Base-by-base conservation (phyloP, 2,888 invertebrate species). In the Volucella bombylans region DNA sequence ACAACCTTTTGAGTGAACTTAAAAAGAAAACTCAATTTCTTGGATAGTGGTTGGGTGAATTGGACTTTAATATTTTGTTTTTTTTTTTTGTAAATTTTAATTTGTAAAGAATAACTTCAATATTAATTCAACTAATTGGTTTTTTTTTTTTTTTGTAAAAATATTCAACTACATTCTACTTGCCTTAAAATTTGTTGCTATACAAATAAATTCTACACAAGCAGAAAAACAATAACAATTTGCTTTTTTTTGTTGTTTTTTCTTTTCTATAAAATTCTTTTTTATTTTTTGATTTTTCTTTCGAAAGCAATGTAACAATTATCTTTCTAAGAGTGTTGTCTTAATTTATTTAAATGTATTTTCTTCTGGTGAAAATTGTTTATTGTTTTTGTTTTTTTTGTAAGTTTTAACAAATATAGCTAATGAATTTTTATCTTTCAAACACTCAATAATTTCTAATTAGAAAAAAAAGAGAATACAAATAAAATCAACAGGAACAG, bases 181-280 rank as follows among this genome's bases (percentile, higher is more conserved):
- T 89, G 88, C 88, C 86, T 88, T 88, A 87, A 88, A 86, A 88
- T 88, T 31, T 82, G 86, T 85, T 88, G 87, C 88, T 88, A 87
- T 88, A 89, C 88, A 90, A 89, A 87, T 88, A 88, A 88, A 87
- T 68, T 89, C 90, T 90, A 90, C 90, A 89, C 90, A 90, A 90
- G 90, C 90, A 90, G 88, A 90, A 89, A 86, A 90, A 88, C 86
- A 88, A 79, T 81, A 88, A 88, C 71, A 86, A 74, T 39, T 79
- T 54, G 68, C 18, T 55, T 69, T 82, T 23, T 55, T 81, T 72
- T 54, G 43, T 18, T 1, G 1, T 18, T 18, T 18, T 82, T 23
- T 61, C 79, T 72, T 55, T 47, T 78, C 54, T 59, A 39, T 72
- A 45, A 71, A 47, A 68, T 79, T 45, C 57, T 72, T 69, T 38